Base-by-base conservation (phyloP, 2,113 vertebrate genomes). In the Loxodonta africana region DNA sequence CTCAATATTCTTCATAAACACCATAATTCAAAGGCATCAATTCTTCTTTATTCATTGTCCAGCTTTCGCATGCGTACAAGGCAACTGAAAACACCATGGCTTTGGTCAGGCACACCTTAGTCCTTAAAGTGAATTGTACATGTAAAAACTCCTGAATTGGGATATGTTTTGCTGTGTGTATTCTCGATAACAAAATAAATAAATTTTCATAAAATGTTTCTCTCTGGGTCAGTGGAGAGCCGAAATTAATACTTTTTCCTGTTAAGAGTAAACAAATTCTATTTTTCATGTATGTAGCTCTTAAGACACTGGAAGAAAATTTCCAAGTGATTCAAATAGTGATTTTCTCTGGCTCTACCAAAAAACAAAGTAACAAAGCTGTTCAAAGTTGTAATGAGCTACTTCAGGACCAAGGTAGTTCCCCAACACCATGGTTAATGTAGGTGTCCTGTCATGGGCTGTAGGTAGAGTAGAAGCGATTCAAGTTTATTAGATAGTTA, bases 271-370 rank as follows among this genome's bases (percentile, higher is more conserved):
- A 65, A 73, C 17, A 53, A 48, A 89, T 80, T 57, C 8, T 18
- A 60, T 89, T 85, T 89, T 63, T 82, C 26, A 15, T 44, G 20
- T 74, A 20, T 96, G 33, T 81, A 82, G 51, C 25, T 90, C 89
- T 89, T 21, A 62, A 63, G 60, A 62, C 41, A 73, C 71, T 30
- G 73, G 11, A 90, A 97, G 95, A 74, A 53, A 92, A 71, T 53
- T 48, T 93, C n/a, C 30, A 74, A 46, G 10, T 71, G 41, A 88
- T 73, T 83, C 57, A 95, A 94, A n/a, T 87, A 69, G 23, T 87
- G 37, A 48, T 57, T 84, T 62, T 46, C 46, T 67, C 69, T 74
- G 15, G 6, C n/a, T 33, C 69, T 63, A 17, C 10, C 11, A 9
- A 6, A 26, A 26, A 46, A 21, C 14, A 28, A 78, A 77, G 46